Conservation (phyloP, 2,888 invertebrate species). For the Synergus gifuensis region DNA sequence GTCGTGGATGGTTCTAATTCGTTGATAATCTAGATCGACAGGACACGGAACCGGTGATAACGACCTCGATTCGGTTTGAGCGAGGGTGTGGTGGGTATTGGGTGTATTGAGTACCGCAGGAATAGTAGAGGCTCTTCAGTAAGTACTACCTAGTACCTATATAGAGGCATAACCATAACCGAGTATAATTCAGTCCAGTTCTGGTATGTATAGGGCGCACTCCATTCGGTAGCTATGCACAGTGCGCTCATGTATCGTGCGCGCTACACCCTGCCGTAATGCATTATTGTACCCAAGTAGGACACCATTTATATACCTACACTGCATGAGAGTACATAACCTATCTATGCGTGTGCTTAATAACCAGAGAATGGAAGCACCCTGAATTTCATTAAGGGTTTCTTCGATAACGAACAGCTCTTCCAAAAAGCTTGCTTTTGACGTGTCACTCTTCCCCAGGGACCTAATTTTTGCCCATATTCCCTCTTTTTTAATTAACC, state of each 20-base stretch:
- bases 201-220: constrained; percentile 71
- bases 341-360: constrained; percentile 22
- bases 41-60: constrained; percentile 13
- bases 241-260: constrained; percentile 63
- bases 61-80: constrained; percentile 62
- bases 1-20: constrained; percentile 10
- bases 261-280: constrained; percentile 66
- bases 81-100: constrained; percentile 60
- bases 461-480: not conserved
- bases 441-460: not conserved
- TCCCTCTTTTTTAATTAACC: not conserved
- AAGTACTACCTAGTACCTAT: constrained; percentile 62
- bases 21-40: constrained; percentile 5
- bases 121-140: constrained; percentile 57
- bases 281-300: constrained; percentile 70
- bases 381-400: constrained; percentile 62
- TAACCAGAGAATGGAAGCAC: constrained; percentile 56
- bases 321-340: constrained; percentile 46
- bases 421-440: not conserved
- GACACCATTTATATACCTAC: constrained; percentile 63
- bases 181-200: constrained; percentile 72
- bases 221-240: constrained; percentile 67
- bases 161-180: constrained; percentile 70
- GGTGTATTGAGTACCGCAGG: constrained; percentile 67
- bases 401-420: constrained; percentile 36